Evolutionary conservation across 2,888 invertebrate genomes (phyloP).

Genomic region (Acanthacorydalis orientalis): DNA sequence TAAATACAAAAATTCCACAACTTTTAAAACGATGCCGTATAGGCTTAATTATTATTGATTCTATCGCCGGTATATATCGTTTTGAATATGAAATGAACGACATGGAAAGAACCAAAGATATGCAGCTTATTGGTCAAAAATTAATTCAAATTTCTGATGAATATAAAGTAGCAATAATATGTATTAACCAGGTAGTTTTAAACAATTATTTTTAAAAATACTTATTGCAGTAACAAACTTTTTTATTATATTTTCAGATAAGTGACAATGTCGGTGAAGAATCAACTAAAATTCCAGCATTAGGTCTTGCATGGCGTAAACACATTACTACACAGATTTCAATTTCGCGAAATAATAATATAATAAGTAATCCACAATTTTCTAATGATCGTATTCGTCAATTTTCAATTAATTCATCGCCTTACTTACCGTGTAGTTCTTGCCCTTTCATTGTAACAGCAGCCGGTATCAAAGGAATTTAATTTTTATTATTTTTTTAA

Average conservation of each 20-base stretch:
- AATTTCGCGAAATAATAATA: slow-evolving; percentile 18
- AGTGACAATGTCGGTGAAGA: slow-evolving; percentile 20
- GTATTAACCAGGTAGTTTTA: slow-evolving; percentile 49
- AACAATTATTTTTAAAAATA: neutral
- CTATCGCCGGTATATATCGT: slow-evolving; percentile 54
- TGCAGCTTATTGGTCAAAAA: slow-evolving; percentile 35
- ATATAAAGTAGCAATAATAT: slow-evolving; percentile 40
- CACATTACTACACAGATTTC: slow-evolving; percentile 39
- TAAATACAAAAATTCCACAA: slow-evolving; percentile 33
- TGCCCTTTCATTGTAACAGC: neutral
- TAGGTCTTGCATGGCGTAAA: slow-evolving; percentile 51
- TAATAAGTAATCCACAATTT: slow-evolving; percentile 10
- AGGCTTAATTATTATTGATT: slow-evolving; percentile 52
- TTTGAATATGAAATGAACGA: slow-evolving; percentile 29
- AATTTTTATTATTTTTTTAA: neutral
- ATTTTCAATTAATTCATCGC: slow-evolving; percentile 38
- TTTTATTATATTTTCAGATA: slow-evolving; percentile 15
- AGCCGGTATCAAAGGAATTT: neutral
- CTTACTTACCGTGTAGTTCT: slow-evolving; percentile 28
- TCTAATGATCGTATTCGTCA: slow-evolving; percentile 17
- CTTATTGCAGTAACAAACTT: slow-evolving; percentile 7
- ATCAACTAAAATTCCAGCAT: slow-evolving; percentile 23
- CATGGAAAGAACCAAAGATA: slow-evolving; percentile 32
- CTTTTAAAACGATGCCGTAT: slow-evolving; percentile 33
- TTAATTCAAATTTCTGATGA: slow-evolving; percentile 36